A percentile compares a stretch with the other conserved stretches of the same genome.
phyloP scores from a whole-genome alignment of 2,113 vertebrate species.

The Xiphophorus hellerii region DNA sequence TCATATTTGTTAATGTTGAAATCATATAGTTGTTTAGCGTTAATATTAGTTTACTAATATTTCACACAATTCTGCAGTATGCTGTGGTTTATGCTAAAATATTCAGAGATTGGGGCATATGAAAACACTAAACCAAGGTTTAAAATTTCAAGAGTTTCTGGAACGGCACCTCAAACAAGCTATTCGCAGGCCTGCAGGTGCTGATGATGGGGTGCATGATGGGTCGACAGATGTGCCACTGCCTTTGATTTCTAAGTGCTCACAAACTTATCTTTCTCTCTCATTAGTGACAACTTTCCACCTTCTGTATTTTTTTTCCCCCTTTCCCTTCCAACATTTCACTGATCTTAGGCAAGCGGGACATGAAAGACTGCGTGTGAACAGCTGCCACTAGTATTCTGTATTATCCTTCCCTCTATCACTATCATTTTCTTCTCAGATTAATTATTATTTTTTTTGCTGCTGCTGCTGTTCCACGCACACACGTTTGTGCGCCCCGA shows the following conservation, averaged over 20 bases:
- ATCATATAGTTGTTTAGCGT: too few relatives aligned
- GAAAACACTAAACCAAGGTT: background rate
- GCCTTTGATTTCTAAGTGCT: slow-evolving; percentile 74
- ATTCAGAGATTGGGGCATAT: background rate
- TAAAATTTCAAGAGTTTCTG: background rate
- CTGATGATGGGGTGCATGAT: slow-evolving; percentile 34
- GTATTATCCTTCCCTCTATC: slow-evolving; percentile 26
- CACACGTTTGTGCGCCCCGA: background rate
- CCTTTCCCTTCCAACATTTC: slow-evolving; percentile 44
- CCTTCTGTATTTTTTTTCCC: slow-evolving; percentile 35
- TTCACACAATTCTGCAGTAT: background rate
- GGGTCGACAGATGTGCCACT: slow-evolving; percentile 66
- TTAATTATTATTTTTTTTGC: background rate
- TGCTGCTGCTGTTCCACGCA: slow-evolving; percentile 27
- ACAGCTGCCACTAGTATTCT: slow-evolving; percentile 74
- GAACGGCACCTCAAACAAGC: slow-evolving; percentile 8
- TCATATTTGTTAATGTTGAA: background rate
- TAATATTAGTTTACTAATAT: background rate
- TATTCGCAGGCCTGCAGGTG: slow-evolving; percentile 35
- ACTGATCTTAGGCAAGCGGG: slow-evolving; percentile 62
- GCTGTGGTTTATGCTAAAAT: background rate
- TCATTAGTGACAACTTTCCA: slow-evolving; percentile 74
- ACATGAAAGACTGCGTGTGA: slow-evolving; percentile 57
- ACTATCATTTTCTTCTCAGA: background rate
- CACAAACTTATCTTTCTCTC: slow-evolving; percentile 55